Evolutionary conservation across 1,140 invertebrate species (phyloP).

Genomic region (Ditylenchus dipsaci): DNA sequence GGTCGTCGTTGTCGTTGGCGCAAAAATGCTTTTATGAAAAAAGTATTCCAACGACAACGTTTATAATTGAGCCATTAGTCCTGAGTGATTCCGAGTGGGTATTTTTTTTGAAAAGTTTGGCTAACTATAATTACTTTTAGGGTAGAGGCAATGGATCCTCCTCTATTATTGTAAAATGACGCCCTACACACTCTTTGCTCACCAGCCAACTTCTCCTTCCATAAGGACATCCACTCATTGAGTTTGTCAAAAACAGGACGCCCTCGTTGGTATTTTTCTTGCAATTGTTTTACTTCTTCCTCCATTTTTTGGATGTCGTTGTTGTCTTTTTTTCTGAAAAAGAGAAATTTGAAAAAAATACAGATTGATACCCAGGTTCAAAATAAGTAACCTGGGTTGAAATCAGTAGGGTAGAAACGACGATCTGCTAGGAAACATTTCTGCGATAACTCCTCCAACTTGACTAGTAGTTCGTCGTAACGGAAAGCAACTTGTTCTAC

Average conservation of each 20-base stretch:
- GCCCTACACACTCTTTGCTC: constrained; percentile 15
- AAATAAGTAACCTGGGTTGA: constrained; percentile 1
- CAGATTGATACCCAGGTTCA: background rate
- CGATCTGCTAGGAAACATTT: constrained; percentile 16
- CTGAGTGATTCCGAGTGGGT: too few species aligned
- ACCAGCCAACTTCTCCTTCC: constrained; percentile 19
- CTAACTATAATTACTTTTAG: constrained; percentile 11
- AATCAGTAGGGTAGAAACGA: background rate
- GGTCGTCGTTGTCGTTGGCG: too few species aligned
- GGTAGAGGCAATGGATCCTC: constrained; percentile 4
- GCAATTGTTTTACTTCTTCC: background rate
- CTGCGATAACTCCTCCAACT: constrained; percentile 7
- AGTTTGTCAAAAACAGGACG: constrained; percentile 16
- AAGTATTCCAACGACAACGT: too few species aligned
- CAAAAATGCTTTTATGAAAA: too few species aligned
- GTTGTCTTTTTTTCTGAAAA: background rate
- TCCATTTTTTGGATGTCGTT: constrained; percentile 10
- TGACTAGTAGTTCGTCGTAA: constrained; percentile 18
- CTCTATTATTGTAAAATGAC: constrained; percentile 24
- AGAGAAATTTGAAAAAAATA: constrained; percentile 1
- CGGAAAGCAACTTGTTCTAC: constrained; percentile 21
- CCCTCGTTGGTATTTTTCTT: constrained; percentile 9
- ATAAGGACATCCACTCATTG: constrained; percentile 16
- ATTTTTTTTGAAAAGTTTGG: too few species aligned
- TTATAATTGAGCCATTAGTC: too few species aligned